phyloP scores from a whole-genome alignment of 2,888 invertebrate genomes.

The Chaitophorus viminalis region DNA sequence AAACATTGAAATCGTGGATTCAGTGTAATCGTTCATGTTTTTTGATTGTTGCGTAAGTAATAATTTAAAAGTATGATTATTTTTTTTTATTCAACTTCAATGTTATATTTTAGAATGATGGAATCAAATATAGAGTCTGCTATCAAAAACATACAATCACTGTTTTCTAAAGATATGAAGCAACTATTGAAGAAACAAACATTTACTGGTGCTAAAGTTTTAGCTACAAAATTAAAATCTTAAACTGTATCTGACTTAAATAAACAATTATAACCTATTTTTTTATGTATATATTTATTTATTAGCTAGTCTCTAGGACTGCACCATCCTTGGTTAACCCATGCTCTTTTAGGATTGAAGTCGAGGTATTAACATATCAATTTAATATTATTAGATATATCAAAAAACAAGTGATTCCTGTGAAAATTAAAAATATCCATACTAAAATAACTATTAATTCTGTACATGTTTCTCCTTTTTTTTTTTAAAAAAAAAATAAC shows the following conservation, averaged over 20 bases:
- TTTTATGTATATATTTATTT: no score
- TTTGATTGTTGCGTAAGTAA: slow-evolving; percentile 70
- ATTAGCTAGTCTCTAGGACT: no score
- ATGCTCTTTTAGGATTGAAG: no score
- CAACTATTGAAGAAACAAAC: neutral
- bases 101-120: slow-evolving; percentile 31
- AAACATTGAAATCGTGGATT: slow-evolving; percentile 74
- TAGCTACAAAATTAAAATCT: slow-evolving; percentile 22
- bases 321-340: no score
- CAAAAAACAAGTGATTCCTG: no score
- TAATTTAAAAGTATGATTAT: neutral
- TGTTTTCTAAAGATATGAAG: neutral
- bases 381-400: no score
- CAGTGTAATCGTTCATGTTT: slow-evolving; percentile 82
- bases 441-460: no score
- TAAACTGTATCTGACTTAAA: neutral
- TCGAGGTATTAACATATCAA: no score
- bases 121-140: slow-evolving; percentile 39
- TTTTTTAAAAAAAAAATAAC: no score
- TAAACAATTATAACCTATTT: neutral
- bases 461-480: no score
- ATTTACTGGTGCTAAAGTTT: slow-evolving; percentile 51
- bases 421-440: no score
- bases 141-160: slow-evolving; percentile 1
- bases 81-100: neutral